These are phyloP conservation scores for Pseudomugil gertrudae DNA, from an alignment of 2,797 vertebrate species.

Conservation along the genomic window DNA sequence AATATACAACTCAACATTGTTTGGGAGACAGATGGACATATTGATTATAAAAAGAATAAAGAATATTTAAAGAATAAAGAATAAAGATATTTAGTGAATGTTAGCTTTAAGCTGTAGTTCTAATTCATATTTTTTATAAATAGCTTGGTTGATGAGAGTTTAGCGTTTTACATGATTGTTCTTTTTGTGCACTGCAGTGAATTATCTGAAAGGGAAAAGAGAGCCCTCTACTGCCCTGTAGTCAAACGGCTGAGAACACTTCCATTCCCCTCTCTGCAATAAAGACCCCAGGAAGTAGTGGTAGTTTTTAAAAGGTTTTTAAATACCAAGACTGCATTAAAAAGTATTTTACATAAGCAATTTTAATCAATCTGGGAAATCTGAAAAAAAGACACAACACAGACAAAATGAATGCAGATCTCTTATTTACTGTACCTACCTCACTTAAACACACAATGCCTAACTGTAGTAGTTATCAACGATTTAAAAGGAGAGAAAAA, in stretches of 20 bases:
- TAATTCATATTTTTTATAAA: background rate
- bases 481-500: constrained; percentile 19
- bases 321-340: too few relatives aligned
- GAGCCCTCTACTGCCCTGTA: constrained; percentile 67
- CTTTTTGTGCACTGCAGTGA: constrained; percentile 32
- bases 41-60: background rate
- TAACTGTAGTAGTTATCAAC: constrained; percentile 50
- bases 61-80: too few relatives aligned
- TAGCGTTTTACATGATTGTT: constrained; percentile 15
- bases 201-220: constrained; percentile 48
- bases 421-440: too few relatives aligned
- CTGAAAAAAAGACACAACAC: too few relatives aligned
- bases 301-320: too few relatives aligned
- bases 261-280: background rate
- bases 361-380: too few relatives aligned
- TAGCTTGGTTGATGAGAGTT: background rate
- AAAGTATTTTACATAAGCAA: too few relatives aligned
- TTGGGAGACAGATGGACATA: background rate
- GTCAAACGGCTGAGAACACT: constrained; percentile 10
- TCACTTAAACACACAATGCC: too few relatives aligned
- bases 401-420: too few relatives aligned
- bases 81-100: background rate
- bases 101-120: background rate
- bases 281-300: too few relatives aligned
- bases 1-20: constrained; percentile 10